phyloP scores from a whole-genome alignment of 2,888 invertebrate species.

The Dicyrtoma fusca region DNA sequence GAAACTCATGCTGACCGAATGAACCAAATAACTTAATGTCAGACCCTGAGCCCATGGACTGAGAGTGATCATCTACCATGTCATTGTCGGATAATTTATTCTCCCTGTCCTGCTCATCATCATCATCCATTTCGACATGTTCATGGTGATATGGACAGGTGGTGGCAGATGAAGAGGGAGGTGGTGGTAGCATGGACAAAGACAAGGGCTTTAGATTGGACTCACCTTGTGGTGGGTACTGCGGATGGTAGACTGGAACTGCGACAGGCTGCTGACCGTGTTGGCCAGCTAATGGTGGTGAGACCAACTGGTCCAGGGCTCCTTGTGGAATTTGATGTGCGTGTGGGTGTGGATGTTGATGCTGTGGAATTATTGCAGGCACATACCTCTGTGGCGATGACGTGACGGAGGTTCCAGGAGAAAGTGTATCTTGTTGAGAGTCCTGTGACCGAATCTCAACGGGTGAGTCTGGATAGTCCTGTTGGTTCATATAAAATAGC shows the following conservation, averaged over 20 bases:
- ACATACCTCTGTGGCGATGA: conserved; percentile 39
- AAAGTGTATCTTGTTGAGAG: conserved; percentile 38
- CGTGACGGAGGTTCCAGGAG: conserved; percentile 40
- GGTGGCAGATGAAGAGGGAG: conserved; percentile 16
- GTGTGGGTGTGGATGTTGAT: conserved; percentile 20
- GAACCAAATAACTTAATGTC: conserved; percentile 27
- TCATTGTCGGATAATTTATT: conserved; percentile 25
- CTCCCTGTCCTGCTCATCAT: conserved; percentile 8
- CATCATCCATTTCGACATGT: background rate
- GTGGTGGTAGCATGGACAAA: conserved; percentile 1
- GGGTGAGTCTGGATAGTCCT: conserved; percentile 39
- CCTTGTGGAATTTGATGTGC: conserved; percentile 10
- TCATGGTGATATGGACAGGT: conserved; percentile 4
- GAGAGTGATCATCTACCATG: background rate
- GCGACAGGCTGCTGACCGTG: conserved; percentile 7
- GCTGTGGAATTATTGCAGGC: conserved; percentile 29
- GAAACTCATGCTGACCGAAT: conserved; percentile 38
- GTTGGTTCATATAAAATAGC: background rate
- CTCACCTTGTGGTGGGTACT: conserved; percentile 41
- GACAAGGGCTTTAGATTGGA: background rate
- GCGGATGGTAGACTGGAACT: conserved; percentile 33
- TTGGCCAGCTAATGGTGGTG: conserved; percentile 13
- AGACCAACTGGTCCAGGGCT: conserved; percentile 3
- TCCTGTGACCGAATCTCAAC: conserved; percentile 40
- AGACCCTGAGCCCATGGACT: conserved; percentile 18